phyloP scores from a whole-genome alignment of 92 coral and sea anemone genomes.

The Blastomussa wellsi region DNA sequence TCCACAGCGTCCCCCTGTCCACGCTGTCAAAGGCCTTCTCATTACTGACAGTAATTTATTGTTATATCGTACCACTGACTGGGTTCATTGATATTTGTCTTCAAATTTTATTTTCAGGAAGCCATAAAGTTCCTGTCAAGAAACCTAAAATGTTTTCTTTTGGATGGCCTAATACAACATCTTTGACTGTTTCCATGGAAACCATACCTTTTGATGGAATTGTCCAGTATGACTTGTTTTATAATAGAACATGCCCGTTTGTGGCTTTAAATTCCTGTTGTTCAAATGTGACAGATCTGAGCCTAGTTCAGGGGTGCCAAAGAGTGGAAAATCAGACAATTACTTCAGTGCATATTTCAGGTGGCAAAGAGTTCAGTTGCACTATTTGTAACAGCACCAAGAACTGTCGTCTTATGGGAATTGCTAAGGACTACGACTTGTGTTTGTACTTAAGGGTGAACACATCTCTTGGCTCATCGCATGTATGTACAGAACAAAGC shows the following conservation, averaged over 20 bases:
- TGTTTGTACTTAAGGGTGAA: conserved; percentile 1
- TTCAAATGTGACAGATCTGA: background rate
- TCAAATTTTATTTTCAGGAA: conserved; percentile 10
- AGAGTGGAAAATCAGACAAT: background rate
- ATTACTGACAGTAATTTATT: too few species aligned
- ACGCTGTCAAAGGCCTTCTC: too few species aligned
- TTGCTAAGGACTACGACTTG: background rate
- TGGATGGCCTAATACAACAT: conserved; percentile 21
- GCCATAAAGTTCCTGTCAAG: background rate
- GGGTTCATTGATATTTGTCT: background rate
- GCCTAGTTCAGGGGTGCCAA: background rate
- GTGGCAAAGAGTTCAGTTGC: background rate
- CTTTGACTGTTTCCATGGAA: conserved; percentile 8
- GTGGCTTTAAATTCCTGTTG: background rate
- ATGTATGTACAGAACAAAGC: background rate
- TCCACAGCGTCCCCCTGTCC: too few species aligned
- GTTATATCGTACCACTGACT: background rate
- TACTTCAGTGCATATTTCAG: background rate
- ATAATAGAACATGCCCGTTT: background rate
- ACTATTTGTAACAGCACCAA: conserved; percentile 27
- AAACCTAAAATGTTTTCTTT: conserved; percentile 1
- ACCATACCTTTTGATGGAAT: conserved; percentile 12
- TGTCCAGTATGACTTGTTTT: conserved; percentile 17
- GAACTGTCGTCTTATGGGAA: background rate
- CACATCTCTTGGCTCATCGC: background rate